Base-by-base conservation (phyloP, 1,140 invertebrate species). In the Nixonia krombeini region DNA sequence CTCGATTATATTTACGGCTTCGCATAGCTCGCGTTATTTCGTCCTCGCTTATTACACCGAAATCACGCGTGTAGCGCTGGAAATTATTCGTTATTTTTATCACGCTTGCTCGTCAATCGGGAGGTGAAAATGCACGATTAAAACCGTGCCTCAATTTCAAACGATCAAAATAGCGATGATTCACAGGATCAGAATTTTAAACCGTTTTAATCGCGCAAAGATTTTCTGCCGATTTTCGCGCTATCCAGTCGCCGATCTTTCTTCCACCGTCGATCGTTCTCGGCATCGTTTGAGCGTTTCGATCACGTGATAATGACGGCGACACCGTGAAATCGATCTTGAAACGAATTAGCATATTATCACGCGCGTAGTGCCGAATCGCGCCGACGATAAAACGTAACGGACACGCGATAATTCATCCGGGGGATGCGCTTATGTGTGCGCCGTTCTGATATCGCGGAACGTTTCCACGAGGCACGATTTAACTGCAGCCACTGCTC, bases 341-440 rank as follows among this genome's bases (percentile, higher is more conserved):
- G 42, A 38, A 70, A 71, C 61, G 61, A 73, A 78, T 78, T 75
- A 76, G 72, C 74, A 76, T 76, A 74, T 78, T 75, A 76, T 74
- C 74, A 71, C 64, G 69, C 52, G 50, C 53, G 50, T 63, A 63
- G 61, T 55, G 49, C 49, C 50, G 50, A 70, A 72, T 72, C 45
- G 56, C 42, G 57, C 52, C 40, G 41, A 50, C 57, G 62, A 73
- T 73, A 73, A 74, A 74, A 75, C 65, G 50, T 67, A 51, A 67
- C 62, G 45, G 47, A 70, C 68, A 68, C 49, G 56, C 50, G 65
- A 75, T 72, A 71, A 75, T 65, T 73, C 62, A 72, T 65, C 57
- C 37, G 7, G 31, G 59, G 23, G 13, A 21, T 44, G 40, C 31
- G 56, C 51, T 59, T 53, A 26, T 42, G 18, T 45, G 45, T 21